Conservation (phyloP, 2,888 invertebrate genomes). For the Ectobius pallidus region DNA sequence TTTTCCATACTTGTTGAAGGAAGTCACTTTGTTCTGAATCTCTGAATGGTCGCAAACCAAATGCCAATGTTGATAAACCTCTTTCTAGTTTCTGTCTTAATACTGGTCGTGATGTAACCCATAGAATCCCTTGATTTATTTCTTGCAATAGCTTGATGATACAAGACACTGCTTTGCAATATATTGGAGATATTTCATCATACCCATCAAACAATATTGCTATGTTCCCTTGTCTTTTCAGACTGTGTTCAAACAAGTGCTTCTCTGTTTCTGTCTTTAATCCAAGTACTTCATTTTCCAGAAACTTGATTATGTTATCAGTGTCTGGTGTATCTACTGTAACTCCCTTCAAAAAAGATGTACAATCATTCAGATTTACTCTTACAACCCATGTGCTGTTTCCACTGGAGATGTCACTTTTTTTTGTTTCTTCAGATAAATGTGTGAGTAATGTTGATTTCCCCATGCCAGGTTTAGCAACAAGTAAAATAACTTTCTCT, state of each 20-base stretch:
- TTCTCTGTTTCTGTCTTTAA: not conserved
- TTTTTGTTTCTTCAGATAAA: not conserved
- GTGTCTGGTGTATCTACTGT: not conserved
- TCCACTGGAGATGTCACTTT: not conserved
- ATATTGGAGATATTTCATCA: not conserved
- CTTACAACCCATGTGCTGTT: not conserved
- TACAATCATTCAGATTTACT: conserved; percentile 1
- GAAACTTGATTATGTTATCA: not conserved
- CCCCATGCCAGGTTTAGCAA: not conserved
- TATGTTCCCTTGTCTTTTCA: not conserved
- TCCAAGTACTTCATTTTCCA: not conserved
- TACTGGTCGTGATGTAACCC: not conserved
- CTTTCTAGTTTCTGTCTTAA: not conserved
- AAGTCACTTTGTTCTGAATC: not conserved
- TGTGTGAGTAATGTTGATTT: not conserved
- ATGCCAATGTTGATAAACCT: not conserved
- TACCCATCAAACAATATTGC: not conserved
- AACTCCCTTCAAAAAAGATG: not conserved
- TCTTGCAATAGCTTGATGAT: not conserved
- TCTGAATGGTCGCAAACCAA: not conserved
- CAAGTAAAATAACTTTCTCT: not conserved
- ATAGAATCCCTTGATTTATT: not conserved
- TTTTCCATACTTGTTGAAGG: not conserved
- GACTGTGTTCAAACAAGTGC: not conserved
- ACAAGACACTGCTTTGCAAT: not conserved